Percentiles rank a stretch among this genome's conserved stretches.
Conservation (phyloP, 35 echinoderm and acorn worm genomes). For the Acanthaster planci region DNA sequence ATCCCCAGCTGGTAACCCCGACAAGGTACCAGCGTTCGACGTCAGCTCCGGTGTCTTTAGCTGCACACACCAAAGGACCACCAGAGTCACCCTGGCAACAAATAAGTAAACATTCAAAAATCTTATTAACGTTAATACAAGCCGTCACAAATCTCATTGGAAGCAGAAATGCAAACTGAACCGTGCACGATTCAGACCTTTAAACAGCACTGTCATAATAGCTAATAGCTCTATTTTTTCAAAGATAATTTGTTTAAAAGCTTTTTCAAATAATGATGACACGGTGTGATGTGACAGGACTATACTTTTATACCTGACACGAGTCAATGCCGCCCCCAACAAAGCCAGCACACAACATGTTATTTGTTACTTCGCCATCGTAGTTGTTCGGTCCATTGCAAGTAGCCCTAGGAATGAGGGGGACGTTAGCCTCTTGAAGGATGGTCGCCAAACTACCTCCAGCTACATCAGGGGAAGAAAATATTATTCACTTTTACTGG, state of each 20-base stretch:
- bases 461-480: too few relatives aligned
- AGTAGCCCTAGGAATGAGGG: slow-evolving; percentile 40
- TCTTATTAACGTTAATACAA: too few relatives aligned
- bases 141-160: too few relatives aligned
- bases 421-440: slow-evolving; percentile 62
- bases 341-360: slow-evolving; percentile 85
- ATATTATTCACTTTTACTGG: too few relatives aligned
- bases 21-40: slow-evolving; percentile 60
- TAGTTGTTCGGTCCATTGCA: slow-evolving; percentile 55
- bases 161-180: too few relatives aligned
- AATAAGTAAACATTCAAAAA: too few relatives aligned
- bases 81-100: slow-evolving; percentile 60
- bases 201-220: too few relatives aligned
- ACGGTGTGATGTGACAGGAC: neutral
- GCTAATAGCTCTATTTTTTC: too few relatives aligned
- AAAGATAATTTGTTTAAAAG: too few relatives aligned
- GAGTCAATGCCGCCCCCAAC: slow-evolving; percentile 41
- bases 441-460: slow-evolving; percentile 19
- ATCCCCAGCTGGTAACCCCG: slow-evolving; percentile 66
- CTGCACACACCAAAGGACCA: slow-evolving; percentile 47
- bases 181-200: too few relatives aligned
- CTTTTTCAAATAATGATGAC: too few relatives aligned
- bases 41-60: neutral
- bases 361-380: slow-evolving; percentile 26
- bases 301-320: slow-evolving; percentile 8